Evolutionary conservation across 92 coral and sea anemone species (phyloP).

Genomic region (Paragorgia papillata): DNA sequence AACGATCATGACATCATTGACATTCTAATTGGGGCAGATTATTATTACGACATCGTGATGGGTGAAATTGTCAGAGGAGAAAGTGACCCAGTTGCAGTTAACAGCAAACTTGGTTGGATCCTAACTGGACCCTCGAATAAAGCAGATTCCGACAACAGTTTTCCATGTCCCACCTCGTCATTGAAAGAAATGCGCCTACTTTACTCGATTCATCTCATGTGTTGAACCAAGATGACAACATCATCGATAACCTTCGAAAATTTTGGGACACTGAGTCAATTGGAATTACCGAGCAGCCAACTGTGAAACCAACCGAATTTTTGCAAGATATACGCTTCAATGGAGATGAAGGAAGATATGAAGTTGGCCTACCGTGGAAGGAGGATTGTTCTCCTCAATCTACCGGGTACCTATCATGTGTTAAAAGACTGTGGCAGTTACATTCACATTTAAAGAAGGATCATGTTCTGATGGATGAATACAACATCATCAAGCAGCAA

Average conservation of each 20-base stretch:
- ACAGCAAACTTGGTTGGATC: slow-evolving; percentile 22
- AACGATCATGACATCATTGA: slow-evolving; percentile 38
- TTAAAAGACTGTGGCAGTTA: slow-evolving; percentile 50
- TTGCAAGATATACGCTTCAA: not conserved
- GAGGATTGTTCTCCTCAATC: slow-evolving; percentile 10
- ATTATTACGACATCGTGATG: slow-evolving; percentile 52
- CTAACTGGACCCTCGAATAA: slow-evolving; percentile 24
- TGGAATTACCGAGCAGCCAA: not conserved
- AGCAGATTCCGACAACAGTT: not conserved
- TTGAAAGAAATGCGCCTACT: slow-evolving; percentile 5
- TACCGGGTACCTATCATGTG: slow-evolving; percentile 46
- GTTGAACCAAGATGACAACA: slow-evolving; percentile 2
- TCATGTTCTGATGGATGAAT: slow-evolving; percentile 43
- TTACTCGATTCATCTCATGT: slow-evolving; percentile 11
- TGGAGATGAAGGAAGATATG: not conserved
- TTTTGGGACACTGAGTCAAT: slow-evolving; percentile 33
- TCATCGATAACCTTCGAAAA: not conserved
- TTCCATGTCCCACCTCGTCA: slow-evolving; percentile 16
- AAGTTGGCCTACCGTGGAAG: slow-evolving; percentile 1
- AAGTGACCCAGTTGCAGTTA: slow-evolving; percentile 41
- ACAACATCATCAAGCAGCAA: slow-evolving; percentile 58
- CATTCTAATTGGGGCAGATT: slow-evolving; percentile 54
- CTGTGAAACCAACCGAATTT: not conserved
- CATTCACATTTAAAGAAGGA: slow-evolving; percentile 51
- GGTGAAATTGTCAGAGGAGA: slow-evolving; percentile 45